Percentiles rank a stretch among this genome's conserved stretches.
phyloP scores from a whole-genome alignment of 2,113 vertebrate genomes.

The Apeltes quadracus region DNA sequence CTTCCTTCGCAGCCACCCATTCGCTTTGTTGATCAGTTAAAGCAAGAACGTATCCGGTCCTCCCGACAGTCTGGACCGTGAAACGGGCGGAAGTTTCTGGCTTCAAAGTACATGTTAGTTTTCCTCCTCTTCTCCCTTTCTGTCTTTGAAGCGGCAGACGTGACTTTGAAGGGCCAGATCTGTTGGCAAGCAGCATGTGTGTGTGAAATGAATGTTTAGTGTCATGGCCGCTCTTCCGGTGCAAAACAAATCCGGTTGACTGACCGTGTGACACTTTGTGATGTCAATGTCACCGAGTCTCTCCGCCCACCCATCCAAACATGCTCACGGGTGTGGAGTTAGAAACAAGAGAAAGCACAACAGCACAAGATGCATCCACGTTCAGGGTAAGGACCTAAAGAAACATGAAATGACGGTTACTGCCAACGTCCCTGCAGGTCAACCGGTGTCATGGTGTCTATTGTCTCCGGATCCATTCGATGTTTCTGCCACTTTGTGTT shows the following conservation, averaged over 20 bases:
- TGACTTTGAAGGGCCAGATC: neutral
- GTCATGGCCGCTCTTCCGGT: neutral
- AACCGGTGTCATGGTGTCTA: slow-evolving; percentile 2
- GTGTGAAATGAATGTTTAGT: neutral
- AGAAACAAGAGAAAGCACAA: neutral
- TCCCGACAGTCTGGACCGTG: neutral
- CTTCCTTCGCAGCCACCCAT: neutral
- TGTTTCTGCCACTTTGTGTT: slow-evolving; percentile 23
- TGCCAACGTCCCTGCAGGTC: neutral
- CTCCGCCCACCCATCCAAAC: neutral
- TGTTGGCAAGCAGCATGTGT: neutral
- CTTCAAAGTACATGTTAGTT: neutral
- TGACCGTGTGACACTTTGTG: neutral
- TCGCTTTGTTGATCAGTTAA: neutral
- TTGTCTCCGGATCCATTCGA: slow-evolving; percentile 21
- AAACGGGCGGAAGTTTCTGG: neutral
- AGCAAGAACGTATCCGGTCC: neutral
- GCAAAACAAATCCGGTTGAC: neutral
- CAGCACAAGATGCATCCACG: neutral
- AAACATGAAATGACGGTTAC: neutral
- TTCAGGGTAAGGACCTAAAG: neutral
- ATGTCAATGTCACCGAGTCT: neutral
- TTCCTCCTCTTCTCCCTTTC: neutral
- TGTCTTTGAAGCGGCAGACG: neutral
- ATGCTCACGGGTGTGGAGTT: neutral